A percentile compares a stretch with the other conserved stretches of the same genome.
Conservation (phyloP, 2,888 invertebrate genomes). For the Odontocolon sp. region DNA sequence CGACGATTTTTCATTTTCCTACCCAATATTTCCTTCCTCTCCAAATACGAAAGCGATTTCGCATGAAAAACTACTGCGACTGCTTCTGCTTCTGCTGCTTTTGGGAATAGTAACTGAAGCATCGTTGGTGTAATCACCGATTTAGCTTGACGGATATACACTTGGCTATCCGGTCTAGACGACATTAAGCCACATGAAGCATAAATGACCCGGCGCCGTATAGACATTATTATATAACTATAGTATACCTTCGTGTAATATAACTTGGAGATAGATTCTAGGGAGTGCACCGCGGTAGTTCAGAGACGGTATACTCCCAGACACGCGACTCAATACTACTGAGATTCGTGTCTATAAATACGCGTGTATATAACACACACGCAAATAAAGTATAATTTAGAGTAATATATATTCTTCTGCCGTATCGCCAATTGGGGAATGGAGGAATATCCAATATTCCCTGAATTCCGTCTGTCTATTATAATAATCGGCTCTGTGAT, state of each 20-base stretch:
- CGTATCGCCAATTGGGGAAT: slow-evolving; percentile 3
- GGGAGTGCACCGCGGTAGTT: no score
- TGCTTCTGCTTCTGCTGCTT: neutral
- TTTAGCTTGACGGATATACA: slow-evolving; percentile 73
- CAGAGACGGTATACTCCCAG: neutral
- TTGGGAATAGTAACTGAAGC: slow-evolving; percentile 49
- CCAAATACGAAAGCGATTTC: neutral
- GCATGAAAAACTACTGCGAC: neutral
- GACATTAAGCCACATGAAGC: slow-evolving; percentile 68
- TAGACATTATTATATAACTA: slow-evolving; percentile 33
- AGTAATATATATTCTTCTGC: slow-evolving; percentile 24
- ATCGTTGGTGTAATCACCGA: slow-evolving; percentile 74
- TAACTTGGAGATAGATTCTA: neutral
- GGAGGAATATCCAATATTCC: neutral
- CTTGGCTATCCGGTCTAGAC: slow-evolving; percentile 76
- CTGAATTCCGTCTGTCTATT: neutral
- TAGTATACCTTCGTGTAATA: neutral
- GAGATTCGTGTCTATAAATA: neutral
- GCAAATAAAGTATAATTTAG: slow-evolving; percentile 23
- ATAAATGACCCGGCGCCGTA: slow-evolving; percentile 59
- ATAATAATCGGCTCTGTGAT: neutral
- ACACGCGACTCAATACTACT: neutral
- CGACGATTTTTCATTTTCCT: neutral
- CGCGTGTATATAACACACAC: neutral
- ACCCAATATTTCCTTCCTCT: no score